phyloP scores from a whole-genome alignment of 2,113 vertebrate genomes.

The Morphnarchus princeps region DNA sequence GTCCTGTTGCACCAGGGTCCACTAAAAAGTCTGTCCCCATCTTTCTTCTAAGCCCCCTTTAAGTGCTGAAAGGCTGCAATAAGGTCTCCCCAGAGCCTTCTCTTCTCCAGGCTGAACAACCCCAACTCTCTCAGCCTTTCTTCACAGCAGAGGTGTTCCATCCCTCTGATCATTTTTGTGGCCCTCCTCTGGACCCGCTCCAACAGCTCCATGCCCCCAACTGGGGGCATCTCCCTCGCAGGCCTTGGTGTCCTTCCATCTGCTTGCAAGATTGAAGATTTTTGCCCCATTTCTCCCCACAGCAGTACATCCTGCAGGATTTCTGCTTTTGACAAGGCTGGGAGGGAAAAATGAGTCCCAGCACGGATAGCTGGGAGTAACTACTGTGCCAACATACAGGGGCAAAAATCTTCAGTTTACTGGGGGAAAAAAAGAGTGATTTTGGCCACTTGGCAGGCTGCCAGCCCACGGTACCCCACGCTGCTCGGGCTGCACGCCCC shows the following conservation, averaged over 20 bases:
- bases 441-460: neutral
- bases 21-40: neutral
- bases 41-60: neutral
- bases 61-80: neutral
- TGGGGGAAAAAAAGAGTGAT: neutral
- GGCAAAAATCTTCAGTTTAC: neutral
- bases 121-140: neutral
- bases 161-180: neutral
- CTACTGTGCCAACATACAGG: neutral
- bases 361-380: neutral
- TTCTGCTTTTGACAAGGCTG: neutral
- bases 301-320: neutral
- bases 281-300: neutral
- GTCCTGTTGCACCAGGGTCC: neutral
- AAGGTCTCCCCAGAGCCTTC: neutral
- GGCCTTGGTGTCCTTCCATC: neutral
- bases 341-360: neutral
- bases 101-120: neutral
- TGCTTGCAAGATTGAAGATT: neutral
- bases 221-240: neutral
- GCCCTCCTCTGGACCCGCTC: neutral
- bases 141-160: neutral
- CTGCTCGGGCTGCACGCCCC: fast-evolving
- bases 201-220: neutral
- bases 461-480: fast-evolving